Base-by-base conservation (phyloP, 1,140 invertebrate species). In the Pseudomyrmex pallidus region DNA sequence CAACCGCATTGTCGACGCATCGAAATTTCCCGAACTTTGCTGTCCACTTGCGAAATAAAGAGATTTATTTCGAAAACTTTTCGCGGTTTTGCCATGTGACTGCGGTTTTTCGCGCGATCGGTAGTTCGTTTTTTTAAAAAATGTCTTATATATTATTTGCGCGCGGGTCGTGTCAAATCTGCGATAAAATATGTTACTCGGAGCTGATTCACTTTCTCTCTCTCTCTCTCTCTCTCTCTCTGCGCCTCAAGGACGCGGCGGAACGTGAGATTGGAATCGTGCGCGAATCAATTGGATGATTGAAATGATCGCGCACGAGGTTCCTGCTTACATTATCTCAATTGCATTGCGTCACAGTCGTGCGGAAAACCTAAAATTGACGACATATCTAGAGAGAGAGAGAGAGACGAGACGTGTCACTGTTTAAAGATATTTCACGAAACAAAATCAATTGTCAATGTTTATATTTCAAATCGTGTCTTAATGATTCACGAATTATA, bases 251-350 rank as follows among this genome's bases (percentile, higher is more conserved):
- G 76, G 64, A 70, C 44, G 48, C 3, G 20, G 1, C 15, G 64
- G 59, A 78, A 78, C 52, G 52, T 78, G 74, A 68, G 44, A 48
- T 78, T 8, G 52, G 35, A 35, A 35, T 44, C 2, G 54, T n/a
- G 10, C 7, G 10, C 9, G 61, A 64, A 25, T 35, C 35, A 35
- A 35, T 44, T 57, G n/a, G 54, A 59, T 35, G 54, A 59, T 35
- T 61, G 22, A n/a, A 12, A 68, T 4, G 17, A 22, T 25, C 20
- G n/a, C 35, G 25, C 35, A 35, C 4, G 35, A 35, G 54, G n/a
- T 56, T 35, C 7, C 15, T 59, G 20, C n/a, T 70, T 72, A 80
- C 12, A 13, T 80, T 80, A 70, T 59, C 66, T 12, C 20, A 4
- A 48, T 15, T n/a, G 10, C 22, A 57, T 5, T 61, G 15, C 63